A percentile compares a stretch with the other conserved stretches of the same genome.
These are phyloP conservation scores for Eupeodes luniger DNA, from an alignment of 2,888 invertebrate genomes.

Conservation along the genomic window DNA sequence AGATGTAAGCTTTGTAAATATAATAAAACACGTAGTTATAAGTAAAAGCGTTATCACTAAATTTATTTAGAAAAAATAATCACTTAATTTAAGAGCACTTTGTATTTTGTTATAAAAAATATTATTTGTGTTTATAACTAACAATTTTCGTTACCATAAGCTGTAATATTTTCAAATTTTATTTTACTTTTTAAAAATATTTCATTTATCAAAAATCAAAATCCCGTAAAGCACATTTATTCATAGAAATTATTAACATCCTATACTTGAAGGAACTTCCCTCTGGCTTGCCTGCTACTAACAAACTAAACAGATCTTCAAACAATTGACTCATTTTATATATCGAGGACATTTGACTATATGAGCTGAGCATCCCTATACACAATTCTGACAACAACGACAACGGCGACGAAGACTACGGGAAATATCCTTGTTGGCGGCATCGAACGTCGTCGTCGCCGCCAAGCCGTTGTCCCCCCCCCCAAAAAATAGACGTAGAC, in stretches of 20 bases:
- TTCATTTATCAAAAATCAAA: constrained; percentile 6
- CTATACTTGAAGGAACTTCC: constrained; percentile 52
- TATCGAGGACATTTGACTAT: constrained; percentile 53
- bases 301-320: constrained; percentile 74
- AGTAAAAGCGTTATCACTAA: constrained; percentile 68
- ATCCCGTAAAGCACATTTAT: constrained; percentile 65
- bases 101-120: constrained; percentile 52
- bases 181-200: background rate
- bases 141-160: constrained; percentile 1
- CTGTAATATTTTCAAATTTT: background rate
- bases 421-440: constrained; percentile 69
- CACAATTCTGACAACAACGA: constrained; percentile 28
- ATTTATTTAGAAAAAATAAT: constrained; percentile 49
- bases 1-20: constrained; percentile 50
- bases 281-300: constrained; percentile 67
- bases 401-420: constrained; percentile 39
- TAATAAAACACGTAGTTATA: constrained; percentile 62
- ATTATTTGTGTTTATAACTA: constrained; percentile 1
- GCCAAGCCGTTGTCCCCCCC: constrained; percentile 42
- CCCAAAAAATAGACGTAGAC: constrained; percentile 61
- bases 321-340: constrained; percentile 73
- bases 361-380: constrained; percentile 50
- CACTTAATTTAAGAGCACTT: constrained; percentile 76
- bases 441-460: constrained; percentile 62
- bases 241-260: constrained; percentile 47